Percentiles rank a stretch among this genome's conserved stretches.
Evolutionary conservation across 2,888 invertebrate species (phyloP).

Genomic region (Apeira syringaria): DNA sequence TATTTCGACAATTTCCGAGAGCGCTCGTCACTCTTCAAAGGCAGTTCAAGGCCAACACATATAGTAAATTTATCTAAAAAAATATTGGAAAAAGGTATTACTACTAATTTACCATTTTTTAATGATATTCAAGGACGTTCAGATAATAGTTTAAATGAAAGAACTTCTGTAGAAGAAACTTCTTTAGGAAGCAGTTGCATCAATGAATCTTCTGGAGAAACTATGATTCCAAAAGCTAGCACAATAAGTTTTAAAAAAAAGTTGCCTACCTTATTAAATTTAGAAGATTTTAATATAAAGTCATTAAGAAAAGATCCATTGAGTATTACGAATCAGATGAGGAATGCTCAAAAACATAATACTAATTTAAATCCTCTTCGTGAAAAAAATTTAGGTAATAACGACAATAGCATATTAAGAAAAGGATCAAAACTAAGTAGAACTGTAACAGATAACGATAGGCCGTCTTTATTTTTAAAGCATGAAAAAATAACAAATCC

Average conservation of each 20-base stretch:
- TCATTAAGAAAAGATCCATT: too few relatives aligned
- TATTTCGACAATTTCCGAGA: not conserved
- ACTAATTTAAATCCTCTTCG: constrained; percentile 43
- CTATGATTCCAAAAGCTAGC: constrained; percentile 43
- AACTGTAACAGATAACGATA: constrained; percentile 35
- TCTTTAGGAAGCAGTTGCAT: constrained; percentile 27
- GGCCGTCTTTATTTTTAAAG: constrained; percentile 38
- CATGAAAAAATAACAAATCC: constrained; percentile 21
- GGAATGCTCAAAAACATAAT: too few relatives aligned
- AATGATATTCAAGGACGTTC: constrained; percentile 42
- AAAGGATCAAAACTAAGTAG: constrained; percentile 43
- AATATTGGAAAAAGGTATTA: too few relatives aligned
- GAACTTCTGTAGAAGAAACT: constrained; percentile 24
- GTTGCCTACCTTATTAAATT: constrained; percentile 33
- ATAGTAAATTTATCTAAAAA: too few relatives aligned
- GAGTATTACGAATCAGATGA: too few relatives aligned
- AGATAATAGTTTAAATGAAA: constrained; percentile 35
- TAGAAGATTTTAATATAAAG: constrained; percentile 43
- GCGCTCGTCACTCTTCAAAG: not conserved
- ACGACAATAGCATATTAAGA: constrained; percentile 48
- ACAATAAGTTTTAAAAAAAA: constrained; percentile 30
- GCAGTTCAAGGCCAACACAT: constrained; percentile 1
- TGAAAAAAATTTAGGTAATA: constrained; percentile 49
- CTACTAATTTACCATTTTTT: constrained; percentile 38
- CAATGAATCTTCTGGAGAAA: constrained; percentile 27